Evolutionary conservation across 2,888 invertebrate species (phyloP).

Genomic region (Hypercompe scribonia): DNA sequence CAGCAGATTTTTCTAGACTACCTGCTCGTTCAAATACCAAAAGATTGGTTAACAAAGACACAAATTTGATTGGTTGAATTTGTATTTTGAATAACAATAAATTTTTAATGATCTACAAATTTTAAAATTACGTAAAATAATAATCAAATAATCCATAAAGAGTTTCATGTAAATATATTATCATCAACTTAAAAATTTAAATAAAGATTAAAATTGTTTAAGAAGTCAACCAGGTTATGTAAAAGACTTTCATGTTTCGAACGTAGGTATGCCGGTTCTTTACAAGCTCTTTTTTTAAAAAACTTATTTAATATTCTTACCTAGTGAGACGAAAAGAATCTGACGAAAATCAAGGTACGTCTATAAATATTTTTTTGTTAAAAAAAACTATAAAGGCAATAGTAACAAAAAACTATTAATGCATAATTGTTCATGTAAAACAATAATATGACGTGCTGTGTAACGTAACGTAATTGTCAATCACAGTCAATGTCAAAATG

Average conservation of each 20-base stretch:
- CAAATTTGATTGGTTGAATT: neutral
- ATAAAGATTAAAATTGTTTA: too few species aligned
- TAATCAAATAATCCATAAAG: too few species aligned
- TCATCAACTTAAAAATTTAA: too few species aligned
- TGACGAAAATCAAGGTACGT: neutral
- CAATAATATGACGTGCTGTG: neutral
- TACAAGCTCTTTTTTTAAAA: neutral
- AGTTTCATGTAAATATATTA: too few species aligned
- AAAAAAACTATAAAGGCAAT: too few species aligned
- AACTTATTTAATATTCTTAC: neutral
- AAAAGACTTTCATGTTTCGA: neutral
- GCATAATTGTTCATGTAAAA: too few species aligned
- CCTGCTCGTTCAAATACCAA: slow-evolving; percentile 28
- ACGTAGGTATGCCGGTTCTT: neutral
- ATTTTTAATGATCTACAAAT: neutral
- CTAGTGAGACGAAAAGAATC: neutral
- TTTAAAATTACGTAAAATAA: neutral
- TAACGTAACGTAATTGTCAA: neutral
- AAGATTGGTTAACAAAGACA: neutral
- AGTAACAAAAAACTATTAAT: too few species aligned
- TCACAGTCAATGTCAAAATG: slow-evolving; percentile 17
- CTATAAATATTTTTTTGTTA: too few species aligned
- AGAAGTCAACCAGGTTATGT: too few species aligned
- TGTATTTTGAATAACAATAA: neutral
- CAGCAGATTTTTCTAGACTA: slow-evolving; percentile 62